phyloP scores from a whole-genome alignment of 2,888 invertebrate species.

The Apodemia mormo region DNA sequence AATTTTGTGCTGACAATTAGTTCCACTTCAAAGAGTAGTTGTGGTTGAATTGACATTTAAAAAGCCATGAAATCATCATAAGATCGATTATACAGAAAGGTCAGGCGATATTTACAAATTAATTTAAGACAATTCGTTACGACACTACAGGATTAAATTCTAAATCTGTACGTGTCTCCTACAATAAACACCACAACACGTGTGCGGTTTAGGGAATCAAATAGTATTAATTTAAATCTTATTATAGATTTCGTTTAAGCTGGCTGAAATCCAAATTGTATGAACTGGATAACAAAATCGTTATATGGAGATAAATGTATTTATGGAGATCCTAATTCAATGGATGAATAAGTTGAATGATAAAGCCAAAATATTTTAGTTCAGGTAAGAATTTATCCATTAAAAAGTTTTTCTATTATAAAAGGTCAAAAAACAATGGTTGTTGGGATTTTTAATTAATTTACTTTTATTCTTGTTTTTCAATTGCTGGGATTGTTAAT shows the following conservation, averaged over 20 bases:
- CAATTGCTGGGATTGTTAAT: too few species aligned
- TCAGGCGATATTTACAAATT: background rate
- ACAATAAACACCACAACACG: background rate
- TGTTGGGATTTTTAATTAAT: too few species aligned
- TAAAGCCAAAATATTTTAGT: too few species aligned
- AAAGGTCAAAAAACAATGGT: too few species aligned
- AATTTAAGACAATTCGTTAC: background rate
- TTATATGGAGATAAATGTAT: background rate
- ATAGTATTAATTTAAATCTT: constrained; percentile 6
- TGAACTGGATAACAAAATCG: background rate
- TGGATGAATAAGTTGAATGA: background rate
- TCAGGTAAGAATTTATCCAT: too few species aligned
- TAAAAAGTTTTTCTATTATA: too few species aligned
- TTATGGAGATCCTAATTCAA: background rate
- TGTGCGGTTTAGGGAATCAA: constrained; percentile 3
- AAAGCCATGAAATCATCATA: too few species aligned
- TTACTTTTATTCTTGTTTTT: too few species aligned
- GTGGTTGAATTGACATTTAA: too few species aligned
- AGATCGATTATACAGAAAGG: too few species aligned
- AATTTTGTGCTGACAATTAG: too few species aligned
- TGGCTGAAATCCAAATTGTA: constrained; percentile 1
- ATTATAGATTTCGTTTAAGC: constrained; percentile 11
- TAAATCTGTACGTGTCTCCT: background rate
- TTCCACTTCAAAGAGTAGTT: too few species aligned
- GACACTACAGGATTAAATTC: background rate